Percentiles rank a stretch among this genome's conserved stretches.
These are phyloP conservation scores for Glareola pratincola DNA, from an alignment of 2,113 vertebrate species.

Conservation along the genomic window DNA sequence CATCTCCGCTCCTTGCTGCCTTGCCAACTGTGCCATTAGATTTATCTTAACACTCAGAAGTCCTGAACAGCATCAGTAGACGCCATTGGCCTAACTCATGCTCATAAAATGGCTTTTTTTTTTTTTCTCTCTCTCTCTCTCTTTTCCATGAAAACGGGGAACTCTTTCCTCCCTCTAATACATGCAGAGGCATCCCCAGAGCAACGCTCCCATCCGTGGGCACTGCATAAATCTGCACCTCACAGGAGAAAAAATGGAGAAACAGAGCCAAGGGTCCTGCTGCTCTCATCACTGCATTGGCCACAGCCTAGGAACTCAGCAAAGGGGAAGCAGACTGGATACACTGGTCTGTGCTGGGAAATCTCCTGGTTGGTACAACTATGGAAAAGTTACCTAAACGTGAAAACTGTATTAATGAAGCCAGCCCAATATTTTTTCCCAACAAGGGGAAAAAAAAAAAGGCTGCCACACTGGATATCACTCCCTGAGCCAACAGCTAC, in stretches of 20 bases:
- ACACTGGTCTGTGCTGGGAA: fast-evolving
- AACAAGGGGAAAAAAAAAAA: background rate
- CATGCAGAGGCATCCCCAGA: fast-evolving
- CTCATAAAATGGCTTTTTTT: background rate
- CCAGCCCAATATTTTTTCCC: no score
- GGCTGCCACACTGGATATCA: no score
- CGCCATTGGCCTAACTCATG: background rate
- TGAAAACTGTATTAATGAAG: background rate
- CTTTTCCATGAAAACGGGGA: background rate
- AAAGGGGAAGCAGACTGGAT: background rate
- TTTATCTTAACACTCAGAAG: background rate
- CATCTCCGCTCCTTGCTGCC: background rate
- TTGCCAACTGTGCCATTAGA: background rate
- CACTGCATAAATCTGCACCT: background rate
- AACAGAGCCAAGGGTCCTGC: background rate
- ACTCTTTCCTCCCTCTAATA: background rate
- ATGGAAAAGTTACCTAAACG: background rate
- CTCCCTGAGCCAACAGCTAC: no score
- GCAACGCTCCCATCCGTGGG: fast-evolving
- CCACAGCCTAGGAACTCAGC: background rate
- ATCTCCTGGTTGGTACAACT: background rate
- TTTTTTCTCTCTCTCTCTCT: no score
- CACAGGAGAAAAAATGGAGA: background rate
- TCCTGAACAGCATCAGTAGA: background rate
- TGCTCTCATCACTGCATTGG: background rate